Conservation (phyloP, 2,797 vertebrate genomes). For the Liparis tanakae region DNA sequence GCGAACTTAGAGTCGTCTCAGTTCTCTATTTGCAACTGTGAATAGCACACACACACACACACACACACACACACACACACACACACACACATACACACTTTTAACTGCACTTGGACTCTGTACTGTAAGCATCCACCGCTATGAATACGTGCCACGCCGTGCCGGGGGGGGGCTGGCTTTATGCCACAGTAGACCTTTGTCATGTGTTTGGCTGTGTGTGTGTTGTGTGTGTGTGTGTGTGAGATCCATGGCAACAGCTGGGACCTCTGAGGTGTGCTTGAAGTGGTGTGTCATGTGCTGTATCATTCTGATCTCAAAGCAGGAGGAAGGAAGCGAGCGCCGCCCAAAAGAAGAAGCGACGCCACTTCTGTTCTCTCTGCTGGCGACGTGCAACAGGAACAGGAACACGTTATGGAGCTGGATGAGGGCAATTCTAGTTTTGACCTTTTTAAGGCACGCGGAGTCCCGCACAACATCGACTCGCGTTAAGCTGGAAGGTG, state of each 20-base stretch:
- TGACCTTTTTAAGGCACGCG: background rate
- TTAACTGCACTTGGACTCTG: slow-evolving; percentile 36
- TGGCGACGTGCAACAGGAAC: slow-evolving; percentile 21
- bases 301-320: slow-evolving; percentile 23
- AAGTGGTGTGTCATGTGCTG: slow-evolving; percentile 26
- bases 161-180: background rate
- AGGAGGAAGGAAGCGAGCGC: slow-evolving; percentile 63
- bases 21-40: background rate
- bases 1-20: background rate
- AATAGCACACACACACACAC: background rate
- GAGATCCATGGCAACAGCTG: slow-evolving; percentile 30
- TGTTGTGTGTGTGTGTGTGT: slow-evolving; percentile 9
- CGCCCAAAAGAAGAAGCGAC: slow-evolving; percentile 67
- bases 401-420: slow-evolving; percentile 41
- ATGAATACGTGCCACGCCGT: slow-evolving; percentile 10
- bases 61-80: background rate
- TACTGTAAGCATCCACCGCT: slow-evolving; percentile 18
- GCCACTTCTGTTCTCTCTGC: slow-evolving; percentile 34
- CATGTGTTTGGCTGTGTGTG: slow-evolving; percentile 36
- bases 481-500: too few relatives aligned
- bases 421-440: background rate
- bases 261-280: slow-evolving; percentile 52
- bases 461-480: background rate
- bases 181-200: slow-evolving; percentile 38
- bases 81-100: background rate